A percentile compares a stretch with the other conserved stretches of the same genome.
Evolutionary conservation across 1,140 invertebrate genomes (phyloP).

Genomic region (Bombus turneri): DNA sequence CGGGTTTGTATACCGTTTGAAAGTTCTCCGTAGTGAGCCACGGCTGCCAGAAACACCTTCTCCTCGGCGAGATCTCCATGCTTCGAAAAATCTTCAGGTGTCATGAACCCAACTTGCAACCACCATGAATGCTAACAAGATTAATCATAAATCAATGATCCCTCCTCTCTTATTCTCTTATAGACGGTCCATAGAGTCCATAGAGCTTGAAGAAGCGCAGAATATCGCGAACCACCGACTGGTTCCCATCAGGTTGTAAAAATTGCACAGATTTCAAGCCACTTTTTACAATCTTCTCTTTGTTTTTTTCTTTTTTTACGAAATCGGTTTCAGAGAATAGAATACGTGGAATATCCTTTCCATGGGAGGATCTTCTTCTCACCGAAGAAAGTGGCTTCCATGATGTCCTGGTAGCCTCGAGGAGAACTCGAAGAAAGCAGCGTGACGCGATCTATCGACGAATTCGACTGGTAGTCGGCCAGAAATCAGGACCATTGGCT

Average conservation of each 20-base stretch:
- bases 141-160: neutral
- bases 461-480: neutral
- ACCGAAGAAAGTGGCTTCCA: constrained; percentile 43
- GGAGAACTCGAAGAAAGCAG: constrained; percentile 7
- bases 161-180: neutral
- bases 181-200: neutral
- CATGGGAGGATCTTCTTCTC: constrained; percentile 34
- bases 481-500: neutral
- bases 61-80: constrained; percentile 75
- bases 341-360: neutral
- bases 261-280: neutral
- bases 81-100: neutral
- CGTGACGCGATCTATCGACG: neutral
- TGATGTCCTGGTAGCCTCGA: constrained; percentile 20
- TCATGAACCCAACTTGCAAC: neutral
- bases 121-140: neutral
- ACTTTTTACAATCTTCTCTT: neutral
- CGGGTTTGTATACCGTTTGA: constrained; percentile 55
- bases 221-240: neutral
- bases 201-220: neutral
- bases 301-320: neutral
- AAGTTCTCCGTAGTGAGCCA: constrained; percentile 74
- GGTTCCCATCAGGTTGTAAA: neutral
- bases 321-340: neutral
- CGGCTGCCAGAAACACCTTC: constrained; percentile 77